Percentiles rank a stretch among this genome's conserved stretches.
Evolutionary conservation across 2,113 vertebrate species (phyloP).

Genomic region (Larimichthys polyactis): DNA sequence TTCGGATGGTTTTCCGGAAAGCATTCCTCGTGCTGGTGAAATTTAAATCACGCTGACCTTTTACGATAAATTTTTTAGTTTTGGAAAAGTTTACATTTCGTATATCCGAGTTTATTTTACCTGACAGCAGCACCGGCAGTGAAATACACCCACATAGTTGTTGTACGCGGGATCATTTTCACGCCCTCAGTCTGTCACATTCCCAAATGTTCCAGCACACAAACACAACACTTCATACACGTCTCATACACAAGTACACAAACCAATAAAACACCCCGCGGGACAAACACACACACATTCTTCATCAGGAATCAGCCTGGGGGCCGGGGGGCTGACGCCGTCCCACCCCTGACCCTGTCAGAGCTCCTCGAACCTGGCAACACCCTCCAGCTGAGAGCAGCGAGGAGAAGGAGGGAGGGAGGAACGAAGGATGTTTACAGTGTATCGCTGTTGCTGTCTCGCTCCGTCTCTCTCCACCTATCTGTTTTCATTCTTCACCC

Average conservation of each 20-base stretch:
- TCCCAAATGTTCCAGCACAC: not conserved
- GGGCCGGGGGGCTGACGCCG: constrained; percentile 12
- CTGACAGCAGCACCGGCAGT: constrained; percentile 32
- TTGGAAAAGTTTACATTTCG: constrained; percentile 30
- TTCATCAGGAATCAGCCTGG: constrained; percentile 18
- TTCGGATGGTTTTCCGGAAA: not conserved
- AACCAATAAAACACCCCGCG: constrained; percentile 12
- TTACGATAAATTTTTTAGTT: not conserved
- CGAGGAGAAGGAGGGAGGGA: constrained; percentile 9
- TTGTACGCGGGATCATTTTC: not conserved
- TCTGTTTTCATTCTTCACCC: constrained; percentile 52
- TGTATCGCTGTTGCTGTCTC: constrained; percentile 29
- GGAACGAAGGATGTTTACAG: constrained; percentile 50
- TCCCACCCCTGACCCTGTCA: constrained; percentile 64
- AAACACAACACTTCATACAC: not conserved
- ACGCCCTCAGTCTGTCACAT: constrained; percentile 1
- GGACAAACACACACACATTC: constrained; percentile 15
- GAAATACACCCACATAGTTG: constrained; percentile 39
- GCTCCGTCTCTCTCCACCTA: constrained; percentile 44
- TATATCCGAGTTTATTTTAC: constrained; percentile 11
- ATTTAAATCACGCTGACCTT: not conserved
- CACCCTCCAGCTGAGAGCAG: constrained; percentile 63
- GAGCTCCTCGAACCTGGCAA: constrained; percentile 38
- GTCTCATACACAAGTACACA: not conserved
- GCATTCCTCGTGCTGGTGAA: not conserved